These are phyloP conservation scores for Oegoconia quadripuncta DNA, from an alignment of 2,888 invertebrate species.

Conservation along the genomic window DNA sequence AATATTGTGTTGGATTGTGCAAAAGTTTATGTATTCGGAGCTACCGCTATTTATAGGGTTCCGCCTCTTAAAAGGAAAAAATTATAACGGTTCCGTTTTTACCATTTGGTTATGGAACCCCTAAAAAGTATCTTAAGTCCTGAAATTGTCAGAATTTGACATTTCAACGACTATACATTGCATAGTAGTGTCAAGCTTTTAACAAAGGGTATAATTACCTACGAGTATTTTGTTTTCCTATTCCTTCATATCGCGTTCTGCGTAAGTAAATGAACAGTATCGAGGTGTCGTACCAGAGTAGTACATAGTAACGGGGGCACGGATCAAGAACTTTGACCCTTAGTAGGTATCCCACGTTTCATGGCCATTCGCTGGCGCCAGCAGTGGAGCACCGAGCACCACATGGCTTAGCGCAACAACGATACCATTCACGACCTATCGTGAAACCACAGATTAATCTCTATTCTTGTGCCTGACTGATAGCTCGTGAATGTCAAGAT, in stretches of 20 bases:
- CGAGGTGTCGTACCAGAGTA: slow-evolving; percentile 33
- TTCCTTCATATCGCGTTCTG: neutral
- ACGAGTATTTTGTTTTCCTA: neutral
- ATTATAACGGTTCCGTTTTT: neutral
- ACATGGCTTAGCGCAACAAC: slow-evolving; percentile 52
- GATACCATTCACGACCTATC: slow-evolving; percentile 49
- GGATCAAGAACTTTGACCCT: slow-evolving; percentile 59
- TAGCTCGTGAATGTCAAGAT: slow-evolving; percentile 46
- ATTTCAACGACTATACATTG: too few species aligned
- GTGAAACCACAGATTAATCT: slow-evolving; percentile 41
- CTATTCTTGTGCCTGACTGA: slow-evolving; percentile 33
- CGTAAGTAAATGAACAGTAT: slow-evolving; percentile 19
- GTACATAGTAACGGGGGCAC: slow-evolving; percentile 52
- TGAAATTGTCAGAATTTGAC: too few species aligned
- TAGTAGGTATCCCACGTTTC: slow-evolving; percentile 53
- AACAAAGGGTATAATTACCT: neutral
- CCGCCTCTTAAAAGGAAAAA: neutral
- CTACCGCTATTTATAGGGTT: too few species aligned
- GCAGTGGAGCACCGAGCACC: slow-evolving; percentile 39
- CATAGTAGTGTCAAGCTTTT: too few species aligned
- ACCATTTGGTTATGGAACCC: too few species aligned
- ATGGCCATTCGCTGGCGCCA: slow-evolving; percentile 57
- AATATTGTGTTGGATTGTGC: too few species aligned
- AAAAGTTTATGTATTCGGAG: too few species aligned
- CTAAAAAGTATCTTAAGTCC: too few species aligned